phyloP scores from a whole-genome alignment of 2,888 invertebrate genomes.

The Cheilosia vulpina region DNA sequence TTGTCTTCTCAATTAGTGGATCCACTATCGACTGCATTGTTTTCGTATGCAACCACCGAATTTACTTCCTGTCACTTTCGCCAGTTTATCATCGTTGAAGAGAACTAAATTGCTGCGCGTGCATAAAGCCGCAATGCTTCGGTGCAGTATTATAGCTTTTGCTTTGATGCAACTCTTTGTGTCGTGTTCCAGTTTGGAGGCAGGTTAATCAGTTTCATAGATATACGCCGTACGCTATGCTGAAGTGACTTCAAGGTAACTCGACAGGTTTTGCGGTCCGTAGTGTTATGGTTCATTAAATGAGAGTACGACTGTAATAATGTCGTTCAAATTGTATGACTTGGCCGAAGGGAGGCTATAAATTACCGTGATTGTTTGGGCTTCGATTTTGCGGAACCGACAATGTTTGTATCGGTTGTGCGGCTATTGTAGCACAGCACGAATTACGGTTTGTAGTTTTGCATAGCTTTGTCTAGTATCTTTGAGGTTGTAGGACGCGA shows the following conservation, averaged over 20 bases:
- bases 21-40: neutral
- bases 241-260: slow-evolving; percentile 45
- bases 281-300: slow-evolving; percentile 58
- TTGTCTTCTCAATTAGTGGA: slow-evolving; percentile 1
- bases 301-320: slow-evolving; percentile 8
- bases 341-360: neutral
- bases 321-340: neutral
- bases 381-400: slow-evolving; percentile 34
- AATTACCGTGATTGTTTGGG: neutral
- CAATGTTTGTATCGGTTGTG: neutral
- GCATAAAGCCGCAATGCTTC: slow-evolving; percentile 42
- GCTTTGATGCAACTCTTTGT: slow-evolving; percentile 50
- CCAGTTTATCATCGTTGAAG: slow-evolving; percentile 42
- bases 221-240: slow-evolving; percentile 17
- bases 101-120: slow-evolving; percentile 43
- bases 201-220: slow-evolving; percentile 44
- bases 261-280: slow-evolving; percentile 36
- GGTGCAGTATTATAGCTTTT: slow-evolving; percentile 48
- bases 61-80: slow-evolving; percentile 70
- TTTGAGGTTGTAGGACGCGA: neutral
- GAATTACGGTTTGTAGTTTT: neutral
- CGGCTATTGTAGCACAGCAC: slow-evolving; percentile 8
- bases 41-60: slow-evolving; percentile 12
- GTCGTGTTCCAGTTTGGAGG: slow-evolving; percentile 52
- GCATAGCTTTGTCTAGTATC: neutral